phyloP scores from a whole-genome alignment of 1,140 invertebrate genomes.

The Ladona fulva region DNA sequence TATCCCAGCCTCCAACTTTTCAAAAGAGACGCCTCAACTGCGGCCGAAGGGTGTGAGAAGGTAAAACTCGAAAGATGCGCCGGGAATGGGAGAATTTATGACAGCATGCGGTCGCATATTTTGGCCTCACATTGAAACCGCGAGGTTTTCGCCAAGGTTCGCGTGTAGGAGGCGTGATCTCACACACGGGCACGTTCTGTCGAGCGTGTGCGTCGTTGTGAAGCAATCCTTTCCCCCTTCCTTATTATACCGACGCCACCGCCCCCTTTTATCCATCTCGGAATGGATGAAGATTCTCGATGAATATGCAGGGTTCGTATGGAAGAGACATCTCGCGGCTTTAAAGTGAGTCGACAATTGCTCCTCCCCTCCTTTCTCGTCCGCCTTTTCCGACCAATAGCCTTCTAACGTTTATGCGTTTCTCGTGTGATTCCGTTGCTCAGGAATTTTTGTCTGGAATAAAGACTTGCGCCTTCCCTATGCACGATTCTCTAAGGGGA shows the following conservation, averaged over 20 bases:
- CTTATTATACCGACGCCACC: not conserved
- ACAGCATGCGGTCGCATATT: slow-evolving; percentile 7
- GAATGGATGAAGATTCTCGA: too few relatives aligned
- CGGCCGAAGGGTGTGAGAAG: too few relatives aligned
- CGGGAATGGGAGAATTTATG: not conserved
- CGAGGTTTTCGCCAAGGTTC: not conserved
- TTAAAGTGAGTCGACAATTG: not conserved
- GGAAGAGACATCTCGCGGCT: too few relatives aligned
- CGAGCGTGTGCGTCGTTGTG: not conserved
- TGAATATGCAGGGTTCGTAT: too few relatives aligned
- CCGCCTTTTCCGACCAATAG: not conserved
- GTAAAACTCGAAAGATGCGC: too few relatives aligned
- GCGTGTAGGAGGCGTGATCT: slow-evolving; percentile 1
- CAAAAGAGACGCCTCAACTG: too few relatives aligned
- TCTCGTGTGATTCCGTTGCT: not conserved
- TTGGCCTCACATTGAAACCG: not conserved
- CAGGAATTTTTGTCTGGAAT: not conserved
- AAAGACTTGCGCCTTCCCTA: too few relatives aligned
- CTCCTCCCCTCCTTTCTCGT: not conserved
- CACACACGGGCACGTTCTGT: not conserved
- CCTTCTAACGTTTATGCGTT: not conserved
- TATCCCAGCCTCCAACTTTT: too few relatives aligned
- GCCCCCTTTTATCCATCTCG: not conserved
- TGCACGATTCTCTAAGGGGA: too few relatives aligned
- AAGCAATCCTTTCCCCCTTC: not conserved